phyloP scores from a whole-genome alignment of 2,888 invertebrate genomes.

The Eristalis tenax region DNA sequence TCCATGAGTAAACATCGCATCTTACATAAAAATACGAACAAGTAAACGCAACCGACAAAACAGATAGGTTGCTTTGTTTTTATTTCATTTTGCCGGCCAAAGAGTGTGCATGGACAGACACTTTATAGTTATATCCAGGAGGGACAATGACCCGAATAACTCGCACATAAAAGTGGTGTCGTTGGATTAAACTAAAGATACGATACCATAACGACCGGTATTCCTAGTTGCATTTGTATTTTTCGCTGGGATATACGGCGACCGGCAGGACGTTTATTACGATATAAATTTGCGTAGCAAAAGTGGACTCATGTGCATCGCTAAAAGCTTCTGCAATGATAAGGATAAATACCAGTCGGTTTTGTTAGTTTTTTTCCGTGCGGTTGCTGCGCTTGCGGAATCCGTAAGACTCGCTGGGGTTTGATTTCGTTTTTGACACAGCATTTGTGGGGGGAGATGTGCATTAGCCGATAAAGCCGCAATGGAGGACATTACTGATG shows the following conservation, averaged over 20 bases:
- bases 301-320: conserved; percentile 43
- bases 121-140: conserved; percentile 41
- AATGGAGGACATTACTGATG: background rate
- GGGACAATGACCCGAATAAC: conserved; percentile 36
- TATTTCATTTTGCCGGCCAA: conserved; percentile 38
- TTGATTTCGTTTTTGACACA: background rate
- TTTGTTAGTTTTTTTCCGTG: background rate
- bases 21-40: conserved; percentile 1
- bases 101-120: conserved; percentile 10
- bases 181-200: conserved; percentile 43
- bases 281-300: conserved; percentile 35
- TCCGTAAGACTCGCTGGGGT: background rate
- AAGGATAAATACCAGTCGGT: conserved; percentile 3
- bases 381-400: background rate
- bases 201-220: conserved; percentile 23
- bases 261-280: conserved; percentile 26
- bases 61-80: background rate
- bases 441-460: background rate
- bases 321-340: conserved; percentile 41
- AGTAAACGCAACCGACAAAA: background rate
- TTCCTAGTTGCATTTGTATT: conserved; percentile 11
- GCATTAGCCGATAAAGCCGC: background rate
- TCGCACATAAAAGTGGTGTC: conserved; percentile 25
- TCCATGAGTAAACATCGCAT: background rate
- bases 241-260: conserved; percentile 7